Conservation (phyloP, 1,140 invertebrate genomes). For the Reticulitermes speratus region DNA sequence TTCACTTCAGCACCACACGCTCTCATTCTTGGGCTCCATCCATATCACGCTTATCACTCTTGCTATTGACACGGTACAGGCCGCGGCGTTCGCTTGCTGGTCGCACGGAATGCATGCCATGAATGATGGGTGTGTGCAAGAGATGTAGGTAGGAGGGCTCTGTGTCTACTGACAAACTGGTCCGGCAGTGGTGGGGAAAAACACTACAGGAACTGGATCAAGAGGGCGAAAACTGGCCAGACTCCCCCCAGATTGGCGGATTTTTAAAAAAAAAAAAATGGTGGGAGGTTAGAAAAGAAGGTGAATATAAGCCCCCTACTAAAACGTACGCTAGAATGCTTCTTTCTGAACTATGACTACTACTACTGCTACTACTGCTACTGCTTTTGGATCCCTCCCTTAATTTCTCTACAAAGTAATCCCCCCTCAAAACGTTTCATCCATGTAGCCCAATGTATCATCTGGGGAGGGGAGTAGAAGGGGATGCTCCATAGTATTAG, state of each 20-base stretch:
- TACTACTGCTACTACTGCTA: background rate
- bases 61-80: background rate
- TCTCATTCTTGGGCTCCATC: background rate
- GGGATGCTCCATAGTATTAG: background rate
- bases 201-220: background rate
- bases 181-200: background rate
- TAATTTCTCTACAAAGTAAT: background rate
- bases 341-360: background rate
- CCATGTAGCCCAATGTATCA: background rate
- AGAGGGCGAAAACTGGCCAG: constrained; percentile 27
- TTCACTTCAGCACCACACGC: background rate
- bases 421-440: background rate
- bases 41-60: background rate
- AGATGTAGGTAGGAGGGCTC: background rate
- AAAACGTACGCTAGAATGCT: constrained; percentile 12
- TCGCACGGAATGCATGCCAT: background rate
- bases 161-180: background rate
- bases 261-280: constrained; percentile 15
- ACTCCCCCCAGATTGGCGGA: constrained; percentile 27
- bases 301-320: constrained; percentile 24
- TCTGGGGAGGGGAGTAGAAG: background rate
- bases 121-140: background rate
- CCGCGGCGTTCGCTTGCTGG: background rate
- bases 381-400: background rate
- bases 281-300: constrained; percentile 1